Conservation (phyloP, 2,113 vertebrate genomes). For the Choloepus hoffmanni region DNA sequence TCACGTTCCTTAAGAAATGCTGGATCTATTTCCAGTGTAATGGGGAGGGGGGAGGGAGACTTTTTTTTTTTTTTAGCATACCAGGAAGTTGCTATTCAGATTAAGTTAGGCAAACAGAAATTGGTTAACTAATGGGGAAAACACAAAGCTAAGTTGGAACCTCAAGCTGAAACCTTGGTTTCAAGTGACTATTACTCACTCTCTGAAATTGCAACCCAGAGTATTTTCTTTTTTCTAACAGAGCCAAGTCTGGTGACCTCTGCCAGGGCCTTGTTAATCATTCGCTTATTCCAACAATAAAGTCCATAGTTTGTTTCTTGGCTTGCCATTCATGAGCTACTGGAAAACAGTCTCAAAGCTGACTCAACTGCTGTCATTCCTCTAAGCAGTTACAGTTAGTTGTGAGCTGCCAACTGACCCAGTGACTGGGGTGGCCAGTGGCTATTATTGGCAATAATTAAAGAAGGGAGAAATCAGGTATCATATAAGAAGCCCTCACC, state of each 20-base stretch:
- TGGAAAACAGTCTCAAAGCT: constrained; percentile 10
- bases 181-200: constrained; percentile 60
- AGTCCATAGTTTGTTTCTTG: background rate
- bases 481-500: background rate
- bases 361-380: background rate
- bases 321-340: background rate
- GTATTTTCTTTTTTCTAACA: constrained; percentile 43
- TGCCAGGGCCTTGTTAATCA: constrained; percentile 47
- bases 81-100: background rate
- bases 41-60: background rate
- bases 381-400: background rate
- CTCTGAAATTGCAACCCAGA: constrained; percentile 43
- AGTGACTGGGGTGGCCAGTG: background rate
- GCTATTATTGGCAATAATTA: background rate
- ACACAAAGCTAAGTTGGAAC: constrained; percentile 15
- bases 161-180: constrained; percentile 58
- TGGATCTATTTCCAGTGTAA: background rate
- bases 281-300: background rate
- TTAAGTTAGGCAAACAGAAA: constrained; percentile 47
- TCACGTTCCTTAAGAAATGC: constrained; percentile 19
- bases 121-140: constrained; percentile 50
- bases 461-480: background rate
- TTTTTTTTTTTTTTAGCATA: background rate
- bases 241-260: background rate
- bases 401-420: background rate